These are phyloP conservation scores for Neuroterus valhalla DNA, from an alignment of 1,140 invertebrate genomes.

Conservation along the genomic window DNA sequence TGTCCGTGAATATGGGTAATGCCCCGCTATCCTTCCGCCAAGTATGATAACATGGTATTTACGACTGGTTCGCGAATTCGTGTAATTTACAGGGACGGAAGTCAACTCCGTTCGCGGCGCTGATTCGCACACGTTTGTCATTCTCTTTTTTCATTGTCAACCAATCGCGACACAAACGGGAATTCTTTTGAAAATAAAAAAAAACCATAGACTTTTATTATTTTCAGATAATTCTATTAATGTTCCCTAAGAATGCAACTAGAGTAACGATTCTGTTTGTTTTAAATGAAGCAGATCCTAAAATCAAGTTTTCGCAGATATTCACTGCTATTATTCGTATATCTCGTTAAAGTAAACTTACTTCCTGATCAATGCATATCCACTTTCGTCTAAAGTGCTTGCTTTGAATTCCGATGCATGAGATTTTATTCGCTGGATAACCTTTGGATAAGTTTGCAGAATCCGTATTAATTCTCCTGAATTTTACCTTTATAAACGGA, in stretches of 20 bases:
- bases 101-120: conserved; percentile 14
- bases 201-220: conserved; percentile 11
- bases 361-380: no score
- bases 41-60: conserved; percentile 74
- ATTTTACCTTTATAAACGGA: no score
- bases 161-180: conserved; percentile 4
- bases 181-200: neutral
- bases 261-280: neutral
- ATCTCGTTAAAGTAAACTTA: no score
- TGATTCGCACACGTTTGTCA: conserved; percentile 36
- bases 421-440: no score
- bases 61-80: conserved; percentile 65
- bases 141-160: conserved; percentile 27
- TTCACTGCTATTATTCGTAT: no score
- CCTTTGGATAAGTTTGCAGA: no score
- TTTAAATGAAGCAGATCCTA: no score
- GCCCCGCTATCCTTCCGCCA: conserved; percentile 65
- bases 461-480: no score
- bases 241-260: neutral
- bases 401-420: no score
- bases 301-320: no score
- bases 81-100: conserved; percentile 65
- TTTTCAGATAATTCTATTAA: conserved; percentile 18
- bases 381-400: no score
- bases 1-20: conserved; percentile 65